phyloP scores from a whole-genome alignment of 2,113 vertebrate species.

The Campylomormyrus tamandua region DNA sequence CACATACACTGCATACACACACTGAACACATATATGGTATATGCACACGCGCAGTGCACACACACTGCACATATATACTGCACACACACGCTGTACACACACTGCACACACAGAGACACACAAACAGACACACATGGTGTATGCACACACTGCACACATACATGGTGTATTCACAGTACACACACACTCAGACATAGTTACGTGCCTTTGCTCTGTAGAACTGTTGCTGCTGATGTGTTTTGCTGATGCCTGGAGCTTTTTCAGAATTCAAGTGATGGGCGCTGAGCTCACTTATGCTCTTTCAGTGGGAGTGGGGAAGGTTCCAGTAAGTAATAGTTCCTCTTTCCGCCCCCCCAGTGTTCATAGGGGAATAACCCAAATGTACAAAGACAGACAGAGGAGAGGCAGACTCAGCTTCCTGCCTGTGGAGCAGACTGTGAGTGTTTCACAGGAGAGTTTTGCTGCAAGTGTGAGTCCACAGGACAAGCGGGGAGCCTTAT shows the following conservation, averaged over 20 bases:
- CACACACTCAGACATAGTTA: neutral
- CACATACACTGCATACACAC: neutral
- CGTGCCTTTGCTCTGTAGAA: conserved; percentile 3
- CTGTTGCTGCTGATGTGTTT: neutral
- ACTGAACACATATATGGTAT: neutral
- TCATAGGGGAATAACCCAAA: neutral
- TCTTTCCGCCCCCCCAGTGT: neutral
- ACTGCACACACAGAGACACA: neutral
- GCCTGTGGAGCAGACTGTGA: neutral
- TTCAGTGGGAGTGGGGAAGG: neutral
- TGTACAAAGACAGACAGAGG: neutral
- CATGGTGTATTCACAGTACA: neutral
- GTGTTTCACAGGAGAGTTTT: neutral
- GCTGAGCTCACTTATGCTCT: neutral
- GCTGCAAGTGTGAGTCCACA: neutral
- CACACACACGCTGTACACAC: neutral
- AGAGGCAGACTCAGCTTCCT: neutral
- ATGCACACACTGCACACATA: neutral
- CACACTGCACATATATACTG: too few relatives aligned
- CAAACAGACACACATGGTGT: neutral
- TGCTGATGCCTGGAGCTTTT: neutral
- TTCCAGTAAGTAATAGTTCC: neutral
- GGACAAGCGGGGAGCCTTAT: neutral
- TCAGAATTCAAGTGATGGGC: neutral
- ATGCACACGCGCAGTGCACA: neutral